phyloP scores from a whole-genome alignment of 2,113 vertebrate species.

The Pterophyllum scalare region DNA sequence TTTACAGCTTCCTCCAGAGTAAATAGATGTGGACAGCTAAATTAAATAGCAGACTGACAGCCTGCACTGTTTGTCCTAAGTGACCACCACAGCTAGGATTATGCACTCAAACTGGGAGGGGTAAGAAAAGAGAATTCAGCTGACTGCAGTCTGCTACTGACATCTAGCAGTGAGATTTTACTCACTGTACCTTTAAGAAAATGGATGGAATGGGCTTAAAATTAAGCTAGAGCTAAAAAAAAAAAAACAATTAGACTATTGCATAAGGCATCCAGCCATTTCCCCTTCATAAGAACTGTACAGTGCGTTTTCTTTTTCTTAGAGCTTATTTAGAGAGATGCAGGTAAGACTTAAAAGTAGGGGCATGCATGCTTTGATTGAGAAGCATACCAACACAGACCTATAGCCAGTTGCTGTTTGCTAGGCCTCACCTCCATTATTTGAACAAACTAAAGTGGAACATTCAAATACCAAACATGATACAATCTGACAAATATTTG shows the following conservation, averaged over 20 bases:
- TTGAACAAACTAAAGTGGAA: not conserved
- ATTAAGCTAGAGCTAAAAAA: not conserved
- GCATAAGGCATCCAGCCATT: not conserved
- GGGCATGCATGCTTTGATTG: not conserved
- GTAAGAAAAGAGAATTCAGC: too few species aligned
- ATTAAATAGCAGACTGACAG: too few species aligned
- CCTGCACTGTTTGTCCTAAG: too few species aligned
- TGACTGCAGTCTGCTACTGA: too few species aligned
- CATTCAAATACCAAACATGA: not conserved
- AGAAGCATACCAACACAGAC: not conserved
- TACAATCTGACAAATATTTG: not conserved
- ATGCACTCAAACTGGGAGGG: too few species aligned
- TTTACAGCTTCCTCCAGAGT: too few species aligned
- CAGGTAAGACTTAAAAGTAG: not conserved
- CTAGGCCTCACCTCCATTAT: not conserved
- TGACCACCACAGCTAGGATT: too few species aligned
- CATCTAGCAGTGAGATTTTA: too few species aligned
- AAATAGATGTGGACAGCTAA: too few species aligned
- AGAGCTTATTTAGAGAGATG: not conserved
- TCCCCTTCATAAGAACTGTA: not conserved
- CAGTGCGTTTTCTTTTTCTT: rapidly evolving
- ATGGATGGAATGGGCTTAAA: not conserved
- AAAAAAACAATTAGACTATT: not conserved
- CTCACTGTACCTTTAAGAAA: not conserved
- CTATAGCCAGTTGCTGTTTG: not conserved